phyloP scores from a whole-genome alignment of 2,888 invertebrate species.

The Limnephilus marmoratus region DNA sequence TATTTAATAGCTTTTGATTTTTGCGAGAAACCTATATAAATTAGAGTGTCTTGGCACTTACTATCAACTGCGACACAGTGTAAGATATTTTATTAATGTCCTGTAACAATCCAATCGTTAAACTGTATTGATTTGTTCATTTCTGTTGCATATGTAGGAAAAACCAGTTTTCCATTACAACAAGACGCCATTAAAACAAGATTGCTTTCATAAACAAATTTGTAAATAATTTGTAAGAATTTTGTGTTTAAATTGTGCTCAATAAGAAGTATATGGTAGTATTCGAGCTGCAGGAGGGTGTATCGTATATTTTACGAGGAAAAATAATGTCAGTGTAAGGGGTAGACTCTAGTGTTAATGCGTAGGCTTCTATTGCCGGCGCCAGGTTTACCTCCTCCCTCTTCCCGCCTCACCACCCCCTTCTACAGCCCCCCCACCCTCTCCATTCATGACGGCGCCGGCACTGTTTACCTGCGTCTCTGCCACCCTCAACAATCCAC shows the following conservation, averaged over 20 bases:
- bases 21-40: no score
- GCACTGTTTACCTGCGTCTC: constrained; percentile 61
- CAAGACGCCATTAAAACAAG: background rate
- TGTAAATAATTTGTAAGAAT: background rate
- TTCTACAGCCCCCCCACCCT: background rate
- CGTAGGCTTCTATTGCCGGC: constrained; percentile 58
- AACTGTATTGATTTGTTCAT: background rate
- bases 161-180: background rate
- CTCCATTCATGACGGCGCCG: constrained; percentile 48
- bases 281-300: background rate
- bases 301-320: constrained; percentile 13
- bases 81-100: background rate
- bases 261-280: background rate
- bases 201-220: background rate
- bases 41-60: no score
- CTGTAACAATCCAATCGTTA: background rate
- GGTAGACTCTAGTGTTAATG: constrained; percentile 61
- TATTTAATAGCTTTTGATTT: no score
- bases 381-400: constrained; percentile 51
- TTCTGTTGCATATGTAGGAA: background rate
- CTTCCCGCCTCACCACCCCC: background rate
- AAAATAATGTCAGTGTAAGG: constrained; percentile 37
- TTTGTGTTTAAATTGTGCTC: background rate
- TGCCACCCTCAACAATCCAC: constrained; percentile 29
- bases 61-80: no score